phyloP scores from a whole-genome alignment of 2,113 vertebrate genomes.

The Lucifuga dentata region DNA sequence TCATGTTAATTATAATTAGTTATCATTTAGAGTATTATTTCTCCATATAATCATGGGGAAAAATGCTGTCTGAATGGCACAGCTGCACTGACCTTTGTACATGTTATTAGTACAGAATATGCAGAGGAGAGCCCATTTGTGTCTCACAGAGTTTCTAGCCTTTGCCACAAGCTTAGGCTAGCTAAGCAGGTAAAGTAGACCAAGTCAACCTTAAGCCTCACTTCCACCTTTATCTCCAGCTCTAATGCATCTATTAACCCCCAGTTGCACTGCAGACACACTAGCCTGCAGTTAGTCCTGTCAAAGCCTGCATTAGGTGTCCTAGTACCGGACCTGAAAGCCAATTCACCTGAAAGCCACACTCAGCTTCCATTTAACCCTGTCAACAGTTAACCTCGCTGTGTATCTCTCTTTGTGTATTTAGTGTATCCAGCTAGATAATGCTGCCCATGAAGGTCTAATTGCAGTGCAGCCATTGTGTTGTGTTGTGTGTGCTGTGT shows the following conservation, averaged over 20 bases:
- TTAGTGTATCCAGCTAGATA: conserved; percentile 33
- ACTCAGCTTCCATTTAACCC: conserved; percentile 43
- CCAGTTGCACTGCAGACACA: conserved; percentile 6
- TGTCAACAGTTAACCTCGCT: conserved; percentile 26
- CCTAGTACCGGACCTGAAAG: conserved; percentile 15
- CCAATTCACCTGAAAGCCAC: conserved; percentile 41
- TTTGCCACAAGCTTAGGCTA: conserved; percentile 54
- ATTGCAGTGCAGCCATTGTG: conserved; percentile 27
- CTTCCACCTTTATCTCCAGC: conserved; percentile 17
- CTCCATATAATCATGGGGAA: too few relatives aligned
- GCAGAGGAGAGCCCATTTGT: conserved; percentile 32
- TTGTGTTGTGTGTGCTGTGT: conserved; percentile 5
- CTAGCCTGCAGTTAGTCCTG: conserved; percentile 12
- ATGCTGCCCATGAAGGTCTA: conserved; percentile 31
- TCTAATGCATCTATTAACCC: background rate
- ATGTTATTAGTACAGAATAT: background rate
- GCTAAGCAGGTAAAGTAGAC: conserved; percentile 78
- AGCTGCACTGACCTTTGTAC: background rate
- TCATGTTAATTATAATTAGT: too few relatives aligned
- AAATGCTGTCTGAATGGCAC: background rate
- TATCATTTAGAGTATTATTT: too few relatives aligned
- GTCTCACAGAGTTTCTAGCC: conserved; percentile 38
- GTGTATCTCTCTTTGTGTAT: conserved; percentile 38
- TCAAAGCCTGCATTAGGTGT: conserved; percentile 41
- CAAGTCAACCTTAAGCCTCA: conserved; percentile 62